Percentiles rank a stretch among this genome's conserved stretches.
phyloP scores from a whole-genome alignment of 2,888 invertebrate genomes.

The Eupithecia vulgata region DNA sequence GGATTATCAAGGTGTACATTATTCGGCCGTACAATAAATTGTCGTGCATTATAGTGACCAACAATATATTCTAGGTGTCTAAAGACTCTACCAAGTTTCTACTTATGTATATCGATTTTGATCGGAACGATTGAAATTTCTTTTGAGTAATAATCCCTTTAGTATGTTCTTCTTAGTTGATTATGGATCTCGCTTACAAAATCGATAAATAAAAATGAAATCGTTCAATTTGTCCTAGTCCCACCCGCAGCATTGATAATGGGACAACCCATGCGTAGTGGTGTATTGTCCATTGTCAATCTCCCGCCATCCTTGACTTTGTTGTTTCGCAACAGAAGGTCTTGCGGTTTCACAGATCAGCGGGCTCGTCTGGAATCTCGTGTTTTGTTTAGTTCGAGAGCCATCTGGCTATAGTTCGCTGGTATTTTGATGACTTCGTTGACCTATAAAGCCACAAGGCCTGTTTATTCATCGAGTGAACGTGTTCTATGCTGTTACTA shows the following conservation, averaged over 20 bases:
- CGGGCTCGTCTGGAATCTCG: constrained; percentile 40
- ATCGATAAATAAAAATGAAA: constrained; percentile 33
- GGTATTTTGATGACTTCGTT: constrained; percentile 46
- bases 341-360: constrained; percentile 51
- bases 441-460: constrained; percentile 46
- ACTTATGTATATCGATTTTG: too few species aligned
- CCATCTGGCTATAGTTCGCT: constrained; percentile 44
- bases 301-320: constrained; percentile 46
- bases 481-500: constrained; percentile 33
- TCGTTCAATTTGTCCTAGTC: constrained; percentile 33
- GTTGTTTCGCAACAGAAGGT: constrained; percentile 44
- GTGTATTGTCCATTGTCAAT: constrained; percentile 42
- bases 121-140: background rate
- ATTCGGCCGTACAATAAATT: too few species aligned
- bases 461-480: constrained; percentile 36
- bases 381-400: constrained; percentile 42
- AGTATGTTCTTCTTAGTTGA: background rate
- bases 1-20: too few species aligned
- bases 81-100: too few species aligned
- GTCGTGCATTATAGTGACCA: too few species aligned
- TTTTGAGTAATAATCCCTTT: too few species aligned
- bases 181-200: background rate
- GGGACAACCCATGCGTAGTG: constrained; percentile 38
- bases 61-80: too few species aligned
- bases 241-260: constrained; percentile 34